phyloP scores from a whole-genome alignment of 2,797 vertebrate genomes.

The Acanthurus lineatus region DNA sequence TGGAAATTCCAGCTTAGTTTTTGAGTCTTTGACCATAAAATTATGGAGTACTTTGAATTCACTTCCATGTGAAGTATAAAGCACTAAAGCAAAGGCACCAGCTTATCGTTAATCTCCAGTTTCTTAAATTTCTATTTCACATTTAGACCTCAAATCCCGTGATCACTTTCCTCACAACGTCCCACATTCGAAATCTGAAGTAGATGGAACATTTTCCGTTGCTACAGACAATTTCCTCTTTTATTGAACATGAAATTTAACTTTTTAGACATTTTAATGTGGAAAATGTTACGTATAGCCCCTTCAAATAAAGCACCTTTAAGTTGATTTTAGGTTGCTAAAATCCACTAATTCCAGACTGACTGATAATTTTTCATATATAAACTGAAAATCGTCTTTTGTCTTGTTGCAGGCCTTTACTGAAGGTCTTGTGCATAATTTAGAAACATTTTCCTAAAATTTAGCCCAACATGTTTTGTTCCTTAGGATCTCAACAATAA shows the following conservation, averaged over 20 bases:
- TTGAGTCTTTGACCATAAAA: not conserved
- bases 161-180: not conserved
- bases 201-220: not conserved
- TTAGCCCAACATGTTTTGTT: too few species aligned
- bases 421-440: too few species aligned
- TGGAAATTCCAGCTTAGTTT: not conserved
- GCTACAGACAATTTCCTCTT: not conserved
- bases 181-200: not conserved
- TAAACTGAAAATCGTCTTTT: too few species aligned
- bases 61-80: not conserved
- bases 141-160: not conserved
- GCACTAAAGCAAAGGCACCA: not conserved
- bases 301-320: too few species aligned
- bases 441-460: too few species aligned
- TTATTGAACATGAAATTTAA: too few species aligned
- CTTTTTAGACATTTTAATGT: too few species aligned
- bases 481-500: not conserved
- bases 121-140: not conserved
- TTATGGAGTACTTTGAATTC: not conserved
- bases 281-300: too few species aligned
- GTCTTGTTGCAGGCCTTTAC: too few species aligned
- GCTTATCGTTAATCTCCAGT: not conserved
- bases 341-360: too few species aligned
- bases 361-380: too few species aligned
- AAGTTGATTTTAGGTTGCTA: too few species aligned